A percentile compares a stretch with the other conserved stretches of the same genome.
Evolutionary conservation across 1,140 invertebrate genomes (phyloP).

Genomic region (Pseudomyrmex pallidus): DNA sequence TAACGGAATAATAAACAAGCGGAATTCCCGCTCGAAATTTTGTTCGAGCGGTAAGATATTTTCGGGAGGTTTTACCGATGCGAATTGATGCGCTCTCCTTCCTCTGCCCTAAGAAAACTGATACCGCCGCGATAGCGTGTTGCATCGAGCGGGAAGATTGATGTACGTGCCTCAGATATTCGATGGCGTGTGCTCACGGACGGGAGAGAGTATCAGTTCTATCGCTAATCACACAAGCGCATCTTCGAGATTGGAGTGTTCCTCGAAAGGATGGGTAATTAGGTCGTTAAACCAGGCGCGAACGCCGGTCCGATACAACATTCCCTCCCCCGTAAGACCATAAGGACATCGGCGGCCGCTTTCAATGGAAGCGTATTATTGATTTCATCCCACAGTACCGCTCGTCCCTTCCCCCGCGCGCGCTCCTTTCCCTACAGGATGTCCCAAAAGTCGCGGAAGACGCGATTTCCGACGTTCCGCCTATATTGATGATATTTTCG

Average conservation of each 20-base stretch:
- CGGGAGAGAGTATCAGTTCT: neutral
- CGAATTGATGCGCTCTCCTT: constrained; percentile 8
- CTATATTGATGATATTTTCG: neutral
- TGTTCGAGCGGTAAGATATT: neutral
- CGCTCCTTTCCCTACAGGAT: constrained; percentile 39
- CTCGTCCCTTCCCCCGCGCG: constrained; percentile 20
- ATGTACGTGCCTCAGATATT: constrained; percentile 20
- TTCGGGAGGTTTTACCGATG: constrained; percentile 30
- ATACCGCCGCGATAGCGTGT: constrained; percentile 1
- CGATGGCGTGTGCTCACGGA: neutral
- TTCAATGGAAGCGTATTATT: constrained; percentile 80
- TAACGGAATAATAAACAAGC: constrained; percentile 22
- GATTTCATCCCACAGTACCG: constrained; percentile 76
- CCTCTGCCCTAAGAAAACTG: constrained; percentile 35
- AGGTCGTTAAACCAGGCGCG: constrained; percentile 23
- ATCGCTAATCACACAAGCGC: constrained; percentile 23
- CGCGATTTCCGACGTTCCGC: neutral
- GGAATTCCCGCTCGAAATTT: constrained; percentile 21
- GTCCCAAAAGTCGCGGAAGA: constrained; percentile 54
- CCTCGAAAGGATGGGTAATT: constrained; percentile 22
- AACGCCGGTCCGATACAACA: neutral
- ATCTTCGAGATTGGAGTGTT: constrained; percentile 44
- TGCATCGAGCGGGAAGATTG: constrained; percentile 48
- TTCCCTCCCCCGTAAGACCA: constrained; percentile 14
- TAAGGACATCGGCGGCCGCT: constrained; percentile 54